phyloP scores from a whole-genome alignment of 2,113 vertebrate species.

The Malurus melanocephalus region DNA sequence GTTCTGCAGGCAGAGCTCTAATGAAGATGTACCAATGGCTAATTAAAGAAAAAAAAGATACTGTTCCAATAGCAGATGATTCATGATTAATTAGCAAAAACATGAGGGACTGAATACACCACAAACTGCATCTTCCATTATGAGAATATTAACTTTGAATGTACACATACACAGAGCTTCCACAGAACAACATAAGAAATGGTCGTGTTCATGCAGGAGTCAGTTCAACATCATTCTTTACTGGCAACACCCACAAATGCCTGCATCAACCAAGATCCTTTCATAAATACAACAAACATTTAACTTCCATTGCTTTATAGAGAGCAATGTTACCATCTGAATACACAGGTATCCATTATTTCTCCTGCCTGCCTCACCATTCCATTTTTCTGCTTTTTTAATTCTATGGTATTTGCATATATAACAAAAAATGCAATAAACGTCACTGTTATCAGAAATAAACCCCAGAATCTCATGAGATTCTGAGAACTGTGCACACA shows the following conservation, averaged over 20 bases:
- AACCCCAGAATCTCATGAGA: background rate
- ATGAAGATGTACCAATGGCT: background rate
- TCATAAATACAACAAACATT: background rate
- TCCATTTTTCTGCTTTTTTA: background rate
- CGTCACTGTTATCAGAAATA: background rate
- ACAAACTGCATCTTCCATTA: slow-evolving; percentile 27
- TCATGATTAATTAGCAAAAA: slow-evolving; percentile 65
- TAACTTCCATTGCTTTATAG: background rate
- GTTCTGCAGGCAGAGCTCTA: slow-evolving; percentile 19
- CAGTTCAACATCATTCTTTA: background rate
- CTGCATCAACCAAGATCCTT: background rate
- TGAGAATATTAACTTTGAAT: slow-evolving; percentile 16
- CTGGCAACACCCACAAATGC: background rate
- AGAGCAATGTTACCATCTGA: background rate
- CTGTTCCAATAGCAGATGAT: slow-evolving; percentile 42
- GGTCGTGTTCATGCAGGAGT: background rate
- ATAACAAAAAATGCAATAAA: background rate
- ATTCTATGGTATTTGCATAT: background rate
- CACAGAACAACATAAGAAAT: background rate
- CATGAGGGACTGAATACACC: background rate
- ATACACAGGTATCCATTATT: background rate
- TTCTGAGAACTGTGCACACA: background rate
- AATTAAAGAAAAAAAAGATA: slow-evolving; percentile 41
- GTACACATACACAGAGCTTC: background rate
- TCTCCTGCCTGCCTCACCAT: background rate